Evolutionary conservation across 1,140 invertebrate genomes (phyloP), one percentile per base, ranked within the genome.

Genomic region (Fragariocoptes setiger): DNA sequence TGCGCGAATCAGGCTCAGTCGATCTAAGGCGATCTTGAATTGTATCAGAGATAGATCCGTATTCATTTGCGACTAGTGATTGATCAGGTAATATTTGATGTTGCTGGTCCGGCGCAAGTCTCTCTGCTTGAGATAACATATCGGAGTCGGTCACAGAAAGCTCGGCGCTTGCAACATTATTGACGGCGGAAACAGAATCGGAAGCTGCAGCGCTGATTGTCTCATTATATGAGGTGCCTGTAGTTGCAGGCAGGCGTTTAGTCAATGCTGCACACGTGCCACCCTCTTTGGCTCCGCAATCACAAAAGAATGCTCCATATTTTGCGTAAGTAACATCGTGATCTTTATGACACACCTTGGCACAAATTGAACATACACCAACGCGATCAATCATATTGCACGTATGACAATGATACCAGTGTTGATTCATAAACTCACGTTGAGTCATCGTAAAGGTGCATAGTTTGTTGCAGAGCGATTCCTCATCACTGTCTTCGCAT

Each of bases 301-400:
- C 86, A 55, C 88, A 97, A 60, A 95, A 95, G 62, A 97, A 97
- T 48, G 88, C 90, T 2, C 86, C 88, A 56, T 78, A 88, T 56
- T 95, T 97, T 16, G 86, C 79, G 57, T 95, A 95, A 0, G 83
- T 88, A 0, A 97, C 70, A 55, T 95, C 88, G 56, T 95, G 86
- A 13, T 77, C 79, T 46, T 76, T 71, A 55, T 95, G 88, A 54
- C 88, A 97, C 2, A 95, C 86, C 42, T 79, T 65, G 2, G 86
- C 88, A 62, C 88, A 97, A 1, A 95, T 74, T 0, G 80, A 83
- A 56, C 90, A 97, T 12, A 94, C 83, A 1, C 90, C 90, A 15
- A 90, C 82, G 13, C 85, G 76, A 55, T 95, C 88, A 17, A 90
- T 72, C 86, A 97, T 92, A 52, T 78, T 79, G 56, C 88, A 94